Evolutionary conservation across 2,113 vertebrate species (phyloP).

Genomic region (Antechinus flavipes): DNA sequence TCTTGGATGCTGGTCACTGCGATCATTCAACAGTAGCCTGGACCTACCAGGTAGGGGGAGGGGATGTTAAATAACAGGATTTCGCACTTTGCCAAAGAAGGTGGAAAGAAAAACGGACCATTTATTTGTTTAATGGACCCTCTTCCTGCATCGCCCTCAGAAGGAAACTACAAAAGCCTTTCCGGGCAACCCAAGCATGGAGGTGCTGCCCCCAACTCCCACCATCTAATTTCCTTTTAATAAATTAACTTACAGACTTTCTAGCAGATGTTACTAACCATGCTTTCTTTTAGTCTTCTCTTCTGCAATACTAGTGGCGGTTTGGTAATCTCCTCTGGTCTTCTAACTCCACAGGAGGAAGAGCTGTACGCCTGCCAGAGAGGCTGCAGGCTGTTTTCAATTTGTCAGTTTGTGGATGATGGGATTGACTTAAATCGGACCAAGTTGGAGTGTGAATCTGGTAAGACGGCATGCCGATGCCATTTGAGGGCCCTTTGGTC

Average conservation of each 20-base stretch:
- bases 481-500: slow-evolving; percentile 22
- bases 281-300: slow-evolving; percentile 53
- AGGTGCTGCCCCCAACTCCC: background rate
- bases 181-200: background rate
- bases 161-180: slow-evolving; percentile 51
- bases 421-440: slow-evolving; percentile 94
- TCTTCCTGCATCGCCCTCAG: slow-evolving; percentile 37
- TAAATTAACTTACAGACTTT: slow-evolving; percentile 32
- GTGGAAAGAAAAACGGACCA: background rate
- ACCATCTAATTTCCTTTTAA: background rate
- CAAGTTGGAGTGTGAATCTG: slow-evolving; percentile 95
- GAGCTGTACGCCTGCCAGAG: slow-evolving; percentile 96
- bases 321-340: slow-evolving; percentile 68
- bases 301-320: slow-evolving; percentile 32
- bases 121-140: slow-evolving; percentile 23
- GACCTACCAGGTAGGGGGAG: no score
- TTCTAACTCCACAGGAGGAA: slow-evolving; percentile 89
- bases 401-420: slow-evolving; percentile 98
- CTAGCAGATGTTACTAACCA: slow-evolving; percentile 64
- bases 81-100: background rate
- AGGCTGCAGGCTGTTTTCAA: slow-evolving; percentile 97
- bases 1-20: slow-evolving; percentile 1
- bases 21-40: background rate
- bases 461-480: slow-evolving; percentile 83
- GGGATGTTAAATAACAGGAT: background rate